Percentiles rank a stretch among this genome's conserved stretches.
Evolutionary conservation across 2,888 invertebrate species (phyloP).

Genomic region (Melikaiella ostensackeni): DNA sequence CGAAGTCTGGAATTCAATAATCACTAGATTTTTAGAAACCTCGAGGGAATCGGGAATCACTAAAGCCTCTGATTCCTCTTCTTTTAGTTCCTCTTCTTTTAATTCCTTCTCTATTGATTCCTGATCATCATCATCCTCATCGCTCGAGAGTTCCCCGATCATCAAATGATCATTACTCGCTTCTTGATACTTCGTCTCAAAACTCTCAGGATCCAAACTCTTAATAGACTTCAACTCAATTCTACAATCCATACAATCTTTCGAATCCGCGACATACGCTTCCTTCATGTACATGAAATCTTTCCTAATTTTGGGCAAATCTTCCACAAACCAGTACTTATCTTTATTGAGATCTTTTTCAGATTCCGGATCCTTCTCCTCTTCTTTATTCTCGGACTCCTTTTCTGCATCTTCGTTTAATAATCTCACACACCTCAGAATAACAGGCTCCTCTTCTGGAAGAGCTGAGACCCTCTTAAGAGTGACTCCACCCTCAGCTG

Average conservation of each 20-base stretch:
- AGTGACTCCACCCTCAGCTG: slow-evolving; percentile 64
- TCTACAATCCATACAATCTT: slow-evolving; percentile 66
- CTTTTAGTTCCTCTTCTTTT: neutral
- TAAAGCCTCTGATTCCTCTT: slow-evolving; percentile 55
- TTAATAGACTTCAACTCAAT: slow-evolving; percentile 72
- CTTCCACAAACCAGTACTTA: slow-evolving; percentile 45
- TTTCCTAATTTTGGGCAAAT: slow-evolving; percentile 31
- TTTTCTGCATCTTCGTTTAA: slow-evolving; percentile 64
- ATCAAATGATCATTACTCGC: slow-evolving; percentile 37
- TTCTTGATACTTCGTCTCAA: slow-evolving; percentile 49
- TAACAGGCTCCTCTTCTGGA: slow-evolving; percentile 67
- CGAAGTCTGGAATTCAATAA: slow-evolving; percentile 34
- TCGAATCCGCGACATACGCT: slow-evolving; percentile 71
- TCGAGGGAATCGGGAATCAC: slow-evolving; percentile 73
- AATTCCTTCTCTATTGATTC: neutral
- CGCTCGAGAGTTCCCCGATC: slow-evolving; percentile 32
- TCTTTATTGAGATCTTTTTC: slow-evolving; percentile 46
- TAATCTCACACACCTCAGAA: slow-evolving; percentile 66
- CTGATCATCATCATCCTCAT: slow-evolving; percentile 16
- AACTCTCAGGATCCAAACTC: slow-evolving; percentile 69
- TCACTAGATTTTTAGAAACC: slow-evolving; percentile 45
- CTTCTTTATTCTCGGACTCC: slow-evolving; percentile 44
- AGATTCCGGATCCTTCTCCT: slow-evolving; percentile 40
- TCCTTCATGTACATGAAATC: slow-evolving; percentile 62
- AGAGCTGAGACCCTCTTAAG: slow-evolving; percentile 64